These are phyloP conservation scores for Diadegma fenestrale DNA, from an alignment of 2,888 invertebrate genomes.

Conservation along the genomic window DNA sequence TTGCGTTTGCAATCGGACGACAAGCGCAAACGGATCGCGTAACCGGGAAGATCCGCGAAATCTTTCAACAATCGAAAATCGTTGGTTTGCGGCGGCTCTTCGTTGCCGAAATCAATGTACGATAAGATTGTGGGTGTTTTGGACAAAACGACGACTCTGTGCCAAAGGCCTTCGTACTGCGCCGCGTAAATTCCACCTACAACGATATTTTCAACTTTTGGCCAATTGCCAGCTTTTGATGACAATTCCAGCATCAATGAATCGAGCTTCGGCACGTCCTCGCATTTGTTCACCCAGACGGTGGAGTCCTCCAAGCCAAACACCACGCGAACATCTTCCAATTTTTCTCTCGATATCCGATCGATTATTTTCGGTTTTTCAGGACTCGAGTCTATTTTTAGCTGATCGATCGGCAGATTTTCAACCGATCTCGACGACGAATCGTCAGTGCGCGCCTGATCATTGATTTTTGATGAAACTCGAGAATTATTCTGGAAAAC, in stretches of 20 bases:
- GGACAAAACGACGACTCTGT: conserved; percentile 72
- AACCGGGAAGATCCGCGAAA: conserved; percentile 56
- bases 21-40: conserved; percentile 70
- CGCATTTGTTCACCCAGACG: conserved; percentile 74
- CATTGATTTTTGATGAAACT: not conserved
- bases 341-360: conserved; percentile 69
- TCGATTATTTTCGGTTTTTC: not conserved
- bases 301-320: conserved; percentile 43
- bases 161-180: conserved; percentile 72
- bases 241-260: conserved; percentile 71
- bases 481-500: conserved; percentile 30
- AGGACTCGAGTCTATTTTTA: not conserved
- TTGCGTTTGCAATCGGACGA: conserved; percentile 41
- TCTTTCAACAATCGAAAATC: conserved; percentile 70
- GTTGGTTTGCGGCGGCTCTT: conserved; percentile 32
- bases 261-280: conserved; percentile 55
- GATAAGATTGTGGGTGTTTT: conserved; percentile 72
- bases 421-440: not conserved
- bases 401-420: not conserved
- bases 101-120: conserved; percentile 77
- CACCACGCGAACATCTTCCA: conserved; percentile 71
- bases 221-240: conserved; percentile 4
- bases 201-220: conserved; percentile 54
- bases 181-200: conserved; percentile 73
- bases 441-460: not conserved